Conservation (phyloP, 2,888 invertebrate genomes). For the Stenotaenia linearis region DNA sequence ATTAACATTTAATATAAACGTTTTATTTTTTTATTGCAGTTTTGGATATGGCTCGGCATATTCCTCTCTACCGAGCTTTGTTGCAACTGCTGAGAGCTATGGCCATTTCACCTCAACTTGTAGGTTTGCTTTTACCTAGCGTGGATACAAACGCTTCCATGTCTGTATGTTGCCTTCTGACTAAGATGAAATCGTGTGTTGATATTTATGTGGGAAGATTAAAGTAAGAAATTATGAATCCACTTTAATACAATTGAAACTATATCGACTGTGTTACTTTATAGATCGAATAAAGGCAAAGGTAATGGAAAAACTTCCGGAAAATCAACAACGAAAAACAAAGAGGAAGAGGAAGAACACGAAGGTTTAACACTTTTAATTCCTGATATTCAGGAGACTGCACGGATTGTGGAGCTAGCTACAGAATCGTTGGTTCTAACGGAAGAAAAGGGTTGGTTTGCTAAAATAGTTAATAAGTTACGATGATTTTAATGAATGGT, state of each 20-base stretch:
- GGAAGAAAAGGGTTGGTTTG: constrained; percentile 10
- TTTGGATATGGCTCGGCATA: constrained; percentile 93
- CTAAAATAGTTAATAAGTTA: neutral
- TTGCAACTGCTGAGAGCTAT: constrained; percentile 72
- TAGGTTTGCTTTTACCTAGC: constrained; percentile 56
- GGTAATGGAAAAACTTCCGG: constrained; percentile 26
- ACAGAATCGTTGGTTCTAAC: constrained; percentile 39
- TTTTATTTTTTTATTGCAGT: constrained; percentile 54
- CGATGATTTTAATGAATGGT: neutral
- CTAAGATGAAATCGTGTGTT: constrained; percentile 83
- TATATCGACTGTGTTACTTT: no score
- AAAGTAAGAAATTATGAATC: constrained; percentile 62
- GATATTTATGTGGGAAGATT: constrained; percentile 84
- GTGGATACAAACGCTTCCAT: constrained; percentile 43
- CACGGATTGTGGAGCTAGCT: constrained; percentile 48
- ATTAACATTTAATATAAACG: neutral
- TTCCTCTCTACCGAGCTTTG: constrained; percentile 82
- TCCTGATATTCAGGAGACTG: constrained; percentile 75
- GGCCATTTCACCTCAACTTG: constrained; percentile 57
- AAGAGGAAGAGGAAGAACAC: constrained; percentile 72
- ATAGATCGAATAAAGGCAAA: constrained; percentile 36
- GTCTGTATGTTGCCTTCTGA: constrained; percentile 69
- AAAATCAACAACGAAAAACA: constrained; percentile 41
- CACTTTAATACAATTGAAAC: no score
- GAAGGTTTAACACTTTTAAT: constrained; percentile 82